Base-by-base conservation (phyloP, 2,113 vertebrate genomes). In the Numida meleagris region DNA sequence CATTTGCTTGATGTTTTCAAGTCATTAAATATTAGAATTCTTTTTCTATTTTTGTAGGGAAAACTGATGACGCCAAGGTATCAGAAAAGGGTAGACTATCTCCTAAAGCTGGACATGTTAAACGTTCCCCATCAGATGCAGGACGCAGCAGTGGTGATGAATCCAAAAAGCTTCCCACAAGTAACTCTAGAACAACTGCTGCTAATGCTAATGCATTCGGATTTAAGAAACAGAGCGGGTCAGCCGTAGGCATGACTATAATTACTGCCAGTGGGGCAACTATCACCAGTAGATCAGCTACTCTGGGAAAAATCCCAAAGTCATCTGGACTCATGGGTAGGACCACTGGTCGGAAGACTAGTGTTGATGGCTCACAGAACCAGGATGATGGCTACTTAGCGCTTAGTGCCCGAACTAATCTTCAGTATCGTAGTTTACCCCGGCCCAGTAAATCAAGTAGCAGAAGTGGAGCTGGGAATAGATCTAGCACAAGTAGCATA, bases 401-500 rank as follows among this genome's bases (percentile, higher is more conserved):
- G 12, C 97, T 98, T 91, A 98, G 98, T 33, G 97, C 98, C 46
- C 98, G 99, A 91, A 99, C 99, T n/a, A 99, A 98, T 31, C 98
- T 99, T 88, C 99, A 99, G 89, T 99, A 99, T 94, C 98, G 99
- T 94, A 99, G 99, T 94, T 97, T 99, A 73, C 99, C 99, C 2
- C 97, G 99, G 61, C 99, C 99, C 88, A 98, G 99, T 90, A 99
- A 99, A 92, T 99, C 99, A 9, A 97, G 94, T 83, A 98, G 98
- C 98, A 62, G 98, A 45, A 98, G 98, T 8, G 98, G 98, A 78
- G 99, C 98, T 77, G 98, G 99, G 9, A 99, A 99, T 97, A 98
- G 99, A 74, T 99, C 99, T 7, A 99, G 99, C 66, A 99, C 99
- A 9, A 99, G 99, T 98, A 99, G 99, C 98, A 99, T 99, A 75